These are phyloP conservation scores for Campodea augens DNA, from an alignment of 1,140 invertebrate species.

Conservation along the genomic window DNA sequence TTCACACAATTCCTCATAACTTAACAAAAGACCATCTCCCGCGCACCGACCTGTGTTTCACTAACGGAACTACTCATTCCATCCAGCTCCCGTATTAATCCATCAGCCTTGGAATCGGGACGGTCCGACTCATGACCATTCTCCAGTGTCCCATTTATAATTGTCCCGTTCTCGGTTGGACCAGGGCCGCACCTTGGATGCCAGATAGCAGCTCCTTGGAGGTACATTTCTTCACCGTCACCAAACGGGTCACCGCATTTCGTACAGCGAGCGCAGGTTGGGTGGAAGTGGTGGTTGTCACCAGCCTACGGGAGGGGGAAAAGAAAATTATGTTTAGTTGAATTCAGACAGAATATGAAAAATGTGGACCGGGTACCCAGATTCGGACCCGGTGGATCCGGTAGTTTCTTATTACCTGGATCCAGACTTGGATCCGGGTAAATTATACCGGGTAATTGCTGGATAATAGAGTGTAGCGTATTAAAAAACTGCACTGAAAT, in stretches of 20 bases:
- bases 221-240: constrained; percentile 94
- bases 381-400: too few relatives aligned
- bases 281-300: constrained; percentile 94
- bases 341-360: constrained; percentile 1
- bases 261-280: constrained; percentile 84
- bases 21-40: not conserved
- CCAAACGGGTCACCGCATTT: constrained; percentile 93
- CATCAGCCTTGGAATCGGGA: constrained; percentile 31
- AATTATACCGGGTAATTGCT: too few relatives aligned
- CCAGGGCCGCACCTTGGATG: constrained; percentile 87
- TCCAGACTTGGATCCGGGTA: too few relatives aligned
- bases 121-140: constrained; percentile 31
- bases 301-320: constrained; percentile 63
- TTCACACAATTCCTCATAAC: constrained; percentile 12
- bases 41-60: constrained; percentile 57
- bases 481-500: too few relatives aligned
- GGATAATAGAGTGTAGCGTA: too few relatives aligned
- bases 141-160: constrained; percentile 34
- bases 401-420: too few relatives aligned
- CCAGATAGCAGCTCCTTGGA: constrained; percentile 89
- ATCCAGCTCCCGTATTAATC: constrained; percentile 37
- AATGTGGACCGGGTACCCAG: not conserved
- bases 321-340: not conserved
- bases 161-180: constrained; percentile 45
- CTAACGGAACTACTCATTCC: constrained; percentile 55